These are phyloP conservation scores for Ostrea edulis DNA, from an alignment of 1,140 invertebrate species.

Conservation along the genomic window DNA sequence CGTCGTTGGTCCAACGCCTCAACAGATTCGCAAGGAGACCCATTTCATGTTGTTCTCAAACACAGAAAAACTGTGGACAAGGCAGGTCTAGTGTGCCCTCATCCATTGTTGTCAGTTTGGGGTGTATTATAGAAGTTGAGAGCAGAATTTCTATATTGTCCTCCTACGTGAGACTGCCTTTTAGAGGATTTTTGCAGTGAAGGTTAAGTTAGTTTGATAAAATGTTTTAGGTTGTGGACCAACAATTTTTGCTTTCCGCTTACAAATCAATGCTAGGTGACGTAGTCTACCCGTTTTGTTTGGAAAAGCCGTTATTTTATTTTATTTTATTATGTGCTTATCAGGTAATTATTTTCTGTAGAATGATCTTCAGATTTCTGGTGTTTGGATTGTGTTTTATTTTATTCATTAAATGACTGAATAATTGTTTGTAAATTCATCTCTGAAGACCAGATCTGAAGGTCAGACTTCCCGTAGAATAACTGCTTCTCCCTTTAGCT, in stretches of 20 bases:
- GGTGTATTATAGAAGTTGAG: neutral
- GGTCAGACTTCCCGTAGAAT: neutral
- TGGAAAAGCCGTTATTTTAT: neutral
- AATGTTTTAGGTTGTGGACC: neutral
- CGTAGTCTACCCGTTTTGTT: neutral
- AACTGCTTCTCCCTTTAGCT: conserved; percentile 3
- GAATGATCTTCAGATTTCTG: neutral
- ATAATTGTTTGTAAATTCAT: neutral
- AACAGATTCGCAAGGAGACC: conserved; percentile 41
- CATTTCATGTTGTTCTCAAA: conserved; percentile 47
- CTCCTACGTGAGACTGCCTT: conserved; percentile 7
- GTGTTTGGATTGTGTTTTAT: neutral
- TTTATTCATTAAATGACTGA: neutral
- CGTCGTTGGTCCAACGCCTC: conserved; percentile 46
- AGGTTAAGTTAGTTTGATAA: neutral
- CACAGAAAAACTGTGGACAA: conserved; percentile 47
- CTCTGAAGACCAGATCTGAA: neutral
- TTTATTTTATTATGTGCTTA: neutral
- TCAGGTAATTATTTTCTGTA: neutral
- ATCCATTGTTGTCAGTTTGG: neutral
- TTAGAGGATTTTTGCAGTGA: conserved; percentile 32
- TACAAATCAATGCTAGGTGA: conserved; percentile 19
- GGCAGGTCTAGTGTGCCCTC: conserved; percentile 32
- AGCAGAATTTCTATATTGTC: neutral
- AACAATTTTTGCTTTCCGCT: neutral